Evolutionary conservation across 2,797 vertebrate genomes (phyloP), one percentile per base, ranked within the genome.

Genomic region (Vireo griseus): DNA sequence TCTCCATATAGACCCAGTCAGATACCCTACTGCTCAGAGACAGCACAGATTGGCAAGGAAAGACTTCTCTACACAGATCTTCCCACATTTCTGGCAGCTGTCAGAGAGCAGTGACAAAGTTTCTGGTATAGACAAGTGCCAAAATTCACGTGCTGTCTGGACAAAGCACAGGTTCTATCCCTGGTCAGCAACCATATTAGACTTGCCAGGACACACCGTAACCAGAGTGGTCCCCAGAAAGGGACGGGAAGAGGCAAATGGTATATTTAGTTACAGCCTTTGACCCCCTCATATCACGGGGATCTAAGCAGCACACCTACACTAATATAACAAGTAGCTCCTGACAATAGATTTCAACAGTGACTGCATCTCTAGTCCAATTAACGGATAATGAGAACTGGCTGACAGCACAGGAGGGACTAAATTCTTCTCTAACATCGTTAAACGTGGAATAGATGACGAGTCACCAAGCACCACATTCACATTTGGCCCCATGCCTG

Each of bases 401-500:
- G 77, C 65, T 93, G 93, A 54, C 58, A 91, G 84, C 50, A 77
- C 45, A 67, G 80, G 81, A 93, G 61, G 81, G 75, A 87, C 84
- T 89, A 80, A 74, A 80, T 73, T 85, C 74, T 87, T 65, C 82
- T 89, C 59, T 89, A 94, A 83, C 52, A 72, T 71, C 54, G 57
- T 87, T 92, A 89, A 92, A 82, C 2, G 8, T 26, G 74, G 72
- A 89, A 72, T 28, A 76, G 71, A 61, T 63, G 66, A 88, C 1
- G 5, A 85, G 81, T 57, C 88, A 91, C 84, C 50, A 47, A 79
- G 57, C 61, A 35, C 20, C 11, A 9, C 80, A 57, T 16, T 89
- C 72, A 33, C 2, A 6, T 77, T 83, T 95, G 86, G 84, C 65
- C 68, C 61, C 47, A 22, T 11, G 78, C 85, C 88, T 54, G 57